Evolutionary conservation across 1,140 invertebrate genomes (phyloP).

Genomic region (Asbolus verrucosus): DNA sequence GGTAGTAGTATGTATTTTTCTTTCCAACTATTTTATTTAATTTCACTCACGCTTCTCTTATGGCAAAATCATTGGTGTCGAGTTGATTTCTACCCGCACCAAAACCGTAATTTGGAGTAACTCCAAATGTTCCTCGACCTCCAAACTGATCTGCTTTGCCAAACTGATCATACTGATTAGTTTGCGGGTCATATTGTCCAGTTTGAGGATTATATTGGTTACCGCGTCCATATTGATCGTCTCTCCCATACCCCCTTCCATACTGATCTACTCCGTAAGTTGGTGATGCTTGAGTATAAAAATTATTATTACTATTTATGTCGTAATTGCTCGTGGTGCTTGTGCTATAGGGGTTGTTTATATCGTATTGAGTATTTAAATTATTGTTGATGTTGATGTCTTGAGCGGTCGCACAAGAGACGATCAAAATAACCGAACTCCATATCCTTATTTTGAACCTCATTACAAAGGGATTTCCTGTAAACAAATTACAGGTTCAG

Average conservation of each 20-base stretch:
- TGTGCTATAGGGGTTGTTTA: constrained; percentile 43
- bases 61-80: background rate
- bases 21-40: background rate
- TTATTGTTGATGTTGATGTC: constrained; percentile 42
- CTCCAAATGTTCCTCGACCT: background rate
- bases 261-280: constrained; percentile 34
- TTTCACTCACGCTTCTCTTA: constrained; percentile 33
- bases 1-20: background rate
- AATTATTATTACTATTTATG: constrained; percentile 31
- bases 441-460: constrained; percentile 26
- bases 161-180: constrained; percentile 3
- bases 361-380: constrained; percentile 25
- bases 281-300: constrained; percentile 47
- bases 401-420: constrained; percentile 43
- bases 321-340: constrained; percentile 48
- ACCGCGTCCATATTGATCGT: constrained; percentile 9
- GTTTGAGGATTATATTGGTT: constrained; percentile 27
- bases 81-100: constrained; percentile 13
- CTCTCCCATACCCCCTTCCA: too few species aligned
- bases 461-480: constrained; percentile 41
- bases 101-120: background rate
- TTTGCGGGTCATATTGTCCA: constrained; percentile 19
- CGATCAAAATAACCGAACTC: constrained; percentile 35
- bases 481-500: background rate
- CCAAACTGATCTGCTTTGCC: constrained; percentile 35